Evolutionary conservation across 1,140 invertebrate species (phyloP).

Genomic region (Helicorthomorpha holstii): DNA sequence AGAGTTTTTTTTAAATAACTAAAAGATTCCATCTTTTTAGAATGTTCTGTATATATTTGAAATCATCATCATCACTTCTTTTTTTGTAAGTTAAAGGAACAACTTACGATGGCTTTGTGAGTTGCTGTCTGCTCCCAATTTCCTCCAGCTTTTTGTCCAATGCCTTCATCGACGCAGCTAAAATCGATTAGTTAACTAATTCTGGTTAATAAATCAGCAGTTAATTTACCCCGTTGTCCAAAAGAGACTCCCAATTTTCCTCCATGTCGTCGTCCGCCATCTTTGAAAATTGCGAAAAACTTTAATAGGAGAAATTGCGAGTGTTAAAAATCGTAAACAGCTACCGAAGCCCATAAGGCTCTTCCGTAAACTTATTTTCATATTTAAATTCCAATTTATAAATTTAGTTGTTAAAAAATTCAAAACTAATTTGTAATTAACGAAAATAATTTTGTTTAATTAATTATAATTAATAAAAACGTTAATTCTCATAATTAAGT

Average conservation of each 20-base stretch:
- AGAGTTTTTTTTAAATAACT: neutral
- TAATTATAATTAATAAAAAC: too few relatives aligned
- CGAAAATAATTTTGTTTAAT: too few relatives aligned
- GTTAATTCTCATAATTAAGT: too few relatives aligned
- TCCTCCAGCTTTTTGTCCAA: neutral
- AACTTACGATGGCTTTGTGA: neutral
- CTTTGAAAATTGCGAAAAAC: neutral
- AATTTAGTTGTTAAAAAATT: too few relatives aligned
- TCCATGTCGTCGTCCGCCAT: slow-evolving; percentile 23
- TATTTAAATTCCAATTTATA: too few relatives aligned
- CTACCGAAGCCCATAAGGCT: too few relatives aligned
- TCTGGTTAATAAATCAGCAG: neutral
- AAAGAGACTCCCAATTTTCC: slow-evolving; percentile 66
- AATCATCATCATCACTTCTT: neutral
- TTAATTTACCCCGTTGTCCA: slow-evolving; percentile 32
- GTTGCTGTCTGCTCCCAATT: neutral
- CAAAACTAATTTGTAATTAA: too few relatives aligned
- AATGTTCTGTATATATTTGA: neutral
- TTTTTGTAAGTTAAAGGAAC: neutral
- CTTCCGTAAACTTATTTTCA: too few relatives aligned
- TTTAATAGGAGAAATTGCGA: too few relatives aligned
- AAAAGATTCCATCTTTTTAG: neutral
- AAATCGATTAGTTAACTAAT: neutral
- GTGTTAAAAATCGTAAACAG: too few relatives aligned
- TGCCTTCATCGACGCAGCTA: neutral